Evolutionary conservation across 92 coral and sea anemone species (phyloP).

Genomic region (Metridium senile): DNA sequence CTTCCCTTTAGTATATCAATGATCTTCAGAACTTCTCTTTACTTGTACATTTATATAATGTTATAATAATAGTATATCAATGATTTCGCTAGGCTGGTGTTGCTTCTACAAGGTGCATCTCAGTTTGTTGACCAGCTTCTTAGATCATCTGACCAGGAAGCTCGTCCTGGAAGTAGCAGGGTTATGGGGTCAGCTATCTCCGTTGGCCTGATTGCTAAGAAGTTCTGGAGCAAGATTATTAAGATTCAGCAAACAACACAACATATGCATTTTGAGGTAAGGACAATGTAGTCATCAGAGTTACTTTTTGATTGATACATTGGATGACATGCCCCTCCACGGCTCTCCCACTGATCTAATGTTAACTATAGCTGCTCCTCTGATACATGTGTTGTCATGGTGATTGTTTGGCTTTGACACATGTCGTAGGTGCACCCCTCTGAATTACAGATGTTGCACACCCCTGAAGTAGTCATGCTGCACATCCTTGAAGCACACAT

Average conservation of each 20-base stretch:
- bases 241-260: slow-evolving; percentile 87
- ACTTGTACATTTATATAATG: too few species aligned
- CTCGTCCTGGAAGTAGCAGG: slow-evolving; percentile 81
- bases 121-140: slow-evolving; percentile 85
- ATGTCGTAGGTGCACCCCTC: neutral
- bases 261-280: slow-evolving; percentile 78
- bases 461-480: neutral
- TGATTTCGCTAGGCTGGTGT: slow-evolving; percentile 66
- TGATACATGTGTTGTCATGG: neutral
- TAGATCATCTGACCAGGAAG: slow-evolving; percentile 57
- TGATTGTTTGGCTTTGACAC: neutral
- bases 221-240: slow-evolving; percentile 95
- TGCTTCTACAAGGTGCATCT: slow-evolving; percentile 85
- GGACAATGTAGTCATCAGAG: slow-evolving; percentile 34
- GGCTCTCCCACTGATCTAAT: slow-evolving; percentile 47
- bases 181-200: slow-evolving; percentile 94
- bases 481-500: neutral
- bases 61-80: too few species aligned
- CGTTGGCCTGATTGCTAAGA: slow-evolving; percentile 95
- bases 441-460: neutral
- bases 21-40: too few species aligned
- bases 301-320: neutral
- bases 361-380: slow-evolving; percentile 26
- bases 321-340: slow-evolving; percentile 49
- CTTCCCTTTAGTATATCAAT: too few species aligned